Evolutionary conservation across 2,797 vertebrate species (phyloP).

Genomic region (Cirrhinus mrigala): DNA sequence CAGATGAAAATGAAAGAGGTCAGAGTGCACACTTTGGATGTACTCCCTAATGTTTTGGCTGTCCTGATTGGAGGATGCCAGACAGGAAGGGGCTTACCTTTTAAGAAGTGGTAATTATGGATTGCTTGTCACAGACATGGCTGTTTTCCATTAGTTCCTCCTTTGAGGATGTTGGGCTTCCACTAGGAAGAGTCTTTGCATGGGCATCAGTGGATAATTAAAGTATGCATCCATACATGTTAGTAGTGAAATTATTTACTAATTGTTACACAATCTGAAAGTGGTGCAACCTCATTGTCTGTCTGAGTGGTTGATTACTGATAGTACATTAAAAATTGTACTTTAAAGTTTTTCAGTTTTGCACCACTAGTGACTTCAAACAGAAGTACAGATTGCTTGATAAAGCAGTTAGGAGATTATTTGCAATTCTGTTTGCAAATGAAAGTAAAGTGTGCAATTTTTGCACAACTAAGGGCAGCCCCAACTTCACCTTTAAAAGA

Average conservation of each 20-base stretch:
- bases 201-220: neutral
- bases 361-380: neutral
- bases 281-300: neutral
- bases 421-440: neutral
- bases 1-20: slow-evolving; percentile 62
- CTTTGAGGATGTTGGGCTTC: slow-evolving; percentile 46
- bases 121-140: slow-evolving; percentile 3
- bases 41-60: slow-evolving; percentile 70
- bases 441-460: neutral
- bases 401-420: neutral
- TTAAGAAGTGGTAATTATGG: slow-evolving; percentile 25
- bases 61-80: slow-evolving; percentile 63
- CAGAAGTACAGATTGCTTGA: no score
- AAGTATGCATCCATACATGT: neutral
- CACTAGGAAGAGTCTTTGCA: neutral
- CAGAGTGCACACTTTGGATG: slow-evolving; percentile 65
- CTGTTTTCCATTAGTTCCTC: slow-evolving; percentile 59
- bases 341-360: neutral
- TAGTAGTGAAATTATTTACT: neutral
- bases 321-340: neutral
- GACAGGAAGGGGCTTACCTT: slow-evolving; percentile 19
- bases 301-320: neutral
- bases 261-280: neutral
- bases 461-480: neutral
- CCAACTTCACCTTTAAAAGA: neutral